Conservation (phyloP, 1,140 invertebrate genomes). For the Hyles euphorbiae region DNA sequence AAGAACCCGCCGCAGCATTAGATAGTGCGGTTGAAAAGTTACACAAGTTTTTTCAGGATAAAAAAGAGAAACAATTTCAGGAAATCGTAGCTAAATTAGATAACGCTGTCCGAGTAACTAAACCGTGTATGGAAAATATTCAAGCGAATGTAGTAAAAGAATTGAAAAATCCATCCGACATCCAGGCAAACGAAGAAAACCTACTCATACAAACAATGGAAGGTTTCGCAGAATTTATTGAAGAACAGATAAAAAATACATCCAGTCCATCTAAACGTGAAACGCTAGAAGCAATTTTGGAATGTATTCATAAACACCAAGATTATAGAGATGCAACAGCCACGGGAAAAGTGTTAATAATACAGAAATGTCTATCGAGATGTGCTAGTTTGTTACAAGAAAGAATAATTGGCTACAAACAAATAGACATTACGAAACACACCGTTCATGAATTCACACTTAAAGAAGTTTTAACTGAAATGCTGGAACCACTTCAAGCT, state of each 20-base stretch:
- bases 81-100: conserved; percentile 19
- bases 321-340: conserved; percentile 41
- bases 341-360: conserved; percentile 42
- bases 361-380: conserved; percentile 52
- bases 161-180: conserved; percentile 12
- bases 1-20: conserved; percentile 27
- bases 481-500: conserved; percentile 35
- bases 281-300: conserved; percentile 25
- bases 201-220: conserved; percentile 18
- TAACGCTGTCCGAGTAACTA: conserved; percentile 18
- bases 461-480: conserved; percentile 34
- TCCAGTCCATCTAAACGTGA: conserved; percentile 15
- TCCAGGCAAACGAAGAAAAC: conserved; percentile 8
- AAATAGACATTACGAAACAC: conserved; percentile 10
- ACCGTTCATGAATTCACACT: conserved; percentile 19
- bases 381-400: conserved; percentile 44
- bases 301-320: conserved; percentile 40
- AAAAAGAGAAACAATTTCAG: conserved; percentile 10
- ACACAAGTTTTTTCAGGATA: conserved; percentile 11
- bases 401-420: conserved; percentile 11
- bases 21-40: conserved; percentile 16
- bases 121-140: conserved; percentile 18
- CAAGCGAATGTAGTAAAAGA: conserved; percentile 23
- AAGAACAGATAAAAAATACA: conserved; percentile 5
- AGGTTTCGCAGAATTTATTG: conserved; percentile 16